Evolutionary conservation across 1,140 invertebrate genomes (phyloP).

Genomic region (Pristionchus pacificus): DNA sequence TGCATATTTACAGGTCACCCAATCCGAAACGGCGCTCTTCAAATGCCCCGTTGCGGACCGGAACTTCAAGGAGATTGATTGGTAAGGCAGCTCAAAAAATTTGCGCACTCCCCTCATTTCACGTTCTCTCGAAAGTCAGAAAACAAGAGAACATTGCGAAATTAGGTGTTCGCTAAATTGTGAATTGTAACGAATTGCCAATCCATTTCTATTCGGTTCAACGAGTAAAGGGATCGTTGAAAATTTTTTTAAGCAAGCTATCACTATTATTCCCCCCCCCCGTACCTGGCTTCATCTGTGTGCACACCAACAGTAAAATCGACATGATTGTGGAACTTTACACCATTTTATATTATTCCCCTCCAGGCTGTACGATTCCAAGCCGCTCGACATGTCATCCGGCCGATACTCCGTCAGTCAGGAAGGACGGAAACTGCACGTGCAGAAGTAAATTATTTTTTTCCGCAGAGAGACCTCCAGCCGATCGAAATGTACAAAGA

Average conservation of each 20-base stretch:
- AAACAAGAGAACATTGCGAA: background rate
- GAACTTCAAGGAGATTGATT: constrained; percentile 41
- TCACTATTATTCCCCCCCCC: too few relatives aligned
- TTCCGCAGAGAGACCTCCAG: too few relatives aligned
- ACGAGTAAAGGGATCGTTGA: too few relatives aligned
- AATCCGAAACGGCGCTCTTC: constrained; percentile 30
- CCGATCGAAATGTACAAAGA: constrained; percentile 15
- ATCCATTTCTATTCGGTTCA: constrained; percentile 8
- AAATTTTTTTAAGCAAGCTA: too few relatives aligned
- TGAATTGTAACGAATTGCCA: too few relatives aligned
- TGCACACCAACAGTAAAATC: too few relatives aligned
- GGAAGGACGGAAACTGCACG: constrained; percentile 16
- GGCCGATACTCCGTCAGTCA: background rate
- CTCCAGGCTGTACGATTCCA: constrained; percentile 29
- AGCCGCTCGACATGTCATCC: constrained; percentile 16
- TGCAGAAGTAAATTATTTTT: constrained; percentile 6
- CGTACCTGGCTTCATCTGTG: too few relatives aligned
- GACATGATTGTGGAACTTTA: too few relatives aligned
- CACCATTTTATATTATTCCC: too few relatives aligned
- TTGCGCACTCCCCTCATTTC: too few relatives aligned
- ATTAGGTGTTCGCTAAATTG: too few relatives aligned
- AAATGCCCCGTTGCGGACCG: constrained; percentile 39
- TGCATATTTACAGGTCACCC: background rate
- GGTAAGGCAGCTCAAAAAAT: constrained; percentile 16
- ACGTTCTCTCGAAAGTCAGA: background rate